phyloP scores from a whole-genome alignment of 1,140 invertebrate species.

The Lanistes nyassanus region DNA sequence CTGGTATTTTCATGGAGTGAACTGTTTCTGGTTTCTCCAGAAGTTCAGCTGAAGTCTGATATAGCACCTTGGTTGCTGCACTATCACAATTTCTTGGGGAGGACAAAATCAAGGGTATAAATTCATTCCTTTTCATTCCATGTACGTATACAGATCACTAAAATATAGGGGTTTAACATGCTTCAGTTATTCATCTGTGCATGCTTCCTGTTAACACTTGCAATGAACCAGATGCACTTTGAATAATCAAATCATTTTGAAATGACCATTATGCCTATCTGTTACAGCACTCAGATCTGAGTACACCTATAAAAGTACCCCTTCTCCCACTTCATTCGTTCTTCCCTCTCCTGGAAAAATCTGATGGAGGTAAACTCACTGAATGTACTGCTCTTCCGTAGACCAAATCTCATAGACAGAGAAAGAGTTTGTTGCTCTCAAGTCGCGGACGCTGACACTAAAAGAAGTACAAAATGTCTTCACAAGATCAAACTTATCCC shows the following conservation, averaged over 20 bases:
- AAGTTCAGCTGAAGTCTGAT: slow-evolving; percentile 25
- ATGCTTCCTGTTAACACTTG: background rate
- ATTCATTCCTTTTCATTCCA: background rate
- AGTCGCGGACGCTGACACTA: slow-evolving; percentile 48
- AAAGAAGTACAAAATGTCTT: slow-evolving; percentile 21
- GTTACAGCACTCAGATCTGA: background rate
- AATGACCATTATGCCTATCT: too few relatives aligned
- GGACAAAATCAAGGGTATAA: background rate
- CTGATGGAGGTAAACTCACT: slow-evolving; percentile 29
- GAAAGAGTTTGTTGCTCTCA: slow-evolving; percentile 40
- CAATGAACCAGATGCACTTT: background rate
- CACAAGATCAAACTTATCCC: too few relatives aligned
- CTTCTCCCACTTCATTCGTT: background rate
- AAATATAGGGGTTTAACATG: background rate
- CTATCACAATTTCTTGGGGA: slow-evolving; percentile 29
- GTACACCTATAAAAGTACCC: background rate
- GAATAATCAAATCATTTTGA: background rate
- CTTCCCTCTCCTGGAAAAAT: background rate
- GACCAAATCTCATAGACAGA: slow-evolving; percentile 54
- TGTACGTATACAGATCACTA: background rate
- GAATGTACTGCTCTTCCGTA: slow-evolving; percentile 37
- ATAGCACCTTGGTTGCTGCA: slow-evolving; percentile 24
- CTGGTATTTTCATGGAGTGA: slow-evolving; percentile 25
- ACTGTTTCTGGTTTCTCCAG: slow-evolving; percentile 30
- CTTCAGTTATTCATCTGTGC: background rate